These are phyloP conservation scores for Diachasma alloeum DNA, from an alignment of 1,140 invertebrate species.

Conservation along the genomic window DNA sequence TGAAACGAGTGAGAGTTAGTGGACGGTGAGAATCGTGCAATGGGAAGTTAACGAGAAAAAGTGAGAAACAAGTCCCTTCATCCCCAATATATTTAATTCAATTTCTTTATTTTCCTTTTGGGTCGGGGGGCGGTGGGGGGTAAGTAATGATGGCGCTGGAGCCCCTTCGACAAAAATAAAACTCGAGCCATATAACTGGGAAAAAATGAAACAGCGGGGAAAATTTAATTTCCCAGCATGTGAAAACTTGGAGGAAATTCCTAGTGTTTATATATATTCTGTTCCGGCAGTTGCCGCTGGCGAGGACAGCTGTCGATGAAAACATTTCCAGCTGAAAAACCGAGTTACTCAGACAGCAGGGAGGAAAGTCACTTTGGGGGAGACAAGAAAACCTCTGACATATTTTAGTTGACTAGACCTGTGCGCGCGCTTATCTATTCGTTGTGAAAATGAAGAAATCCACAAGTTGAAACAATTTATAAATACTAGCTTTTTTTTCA, in stretches of 20 bases:
- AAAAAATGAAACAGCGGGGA: not conserved
- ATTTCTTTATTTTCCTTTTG: not conserved
- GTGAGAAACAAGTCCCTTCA: not conserved
- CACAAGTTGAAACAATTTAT: no score
- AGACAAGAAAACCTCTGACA: not conserved
- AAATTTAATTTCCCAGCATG: not conserved
- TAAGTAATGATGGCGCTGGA: not conserved
- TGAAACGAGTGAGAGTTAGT: not conserved
- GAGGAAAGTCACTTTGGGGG: not conserved
- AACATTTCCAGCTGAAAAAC: conserved; percentile 18
- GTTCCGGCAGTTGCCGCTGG: not conserved
- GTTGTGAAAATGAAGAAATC: not conserved
- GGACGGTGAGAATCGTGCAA: conserved; percentile 18
- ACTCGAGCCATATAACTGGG: not conserved
- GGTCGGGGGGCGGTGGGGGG: no score
- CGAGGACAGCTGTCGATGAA: conserved; percentile 24
- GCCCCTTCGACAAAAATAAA: not conserved
- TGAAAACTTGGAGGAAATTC: not conserved
- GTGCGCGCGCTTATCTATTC: no score
- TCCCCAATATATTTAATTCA: not conserved
- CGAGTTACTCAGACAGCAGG: conserved; percentile 5
- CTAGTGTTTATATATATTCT: not conserved
- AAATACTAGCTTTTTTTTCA: no score
- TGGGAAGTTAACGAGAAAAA: conserved; percentile 16
- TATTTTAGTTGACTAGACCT: not conserved